Conservation (phyloP, 1,140 invertebrate genomes). For the Uloborus diversus region DNA sequence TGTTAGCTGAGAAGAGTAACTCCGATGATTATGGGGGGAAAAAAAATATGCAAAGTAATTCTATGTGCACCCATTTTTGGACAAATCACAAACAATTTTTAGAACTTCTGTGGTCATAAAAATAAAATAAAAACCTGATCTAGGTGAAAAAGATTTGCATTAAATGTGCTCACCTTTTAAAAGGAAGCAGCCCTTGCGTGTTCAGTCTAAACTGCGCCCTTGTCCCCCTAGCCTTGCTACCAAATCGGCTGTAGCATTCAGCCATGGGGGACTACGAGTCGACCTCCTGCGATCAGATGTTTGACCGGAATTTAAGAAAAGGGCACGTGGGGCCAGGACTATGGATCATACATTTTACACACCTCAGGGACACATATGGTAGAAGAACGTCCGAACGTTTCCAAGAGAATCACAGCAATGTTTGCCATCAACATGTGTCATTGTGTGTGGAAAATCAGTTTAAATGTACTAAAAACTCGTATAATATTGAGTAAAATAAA, state of each 20-base stretch:
- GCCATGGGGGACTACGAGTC: conserved; percentile 21
- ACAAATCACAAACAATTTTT: no score
- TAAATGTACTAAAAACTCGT: no score
- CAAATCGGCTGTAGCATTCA: conserved; percentile 13
- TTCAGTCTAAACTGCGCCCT: conserved; percentile 28
- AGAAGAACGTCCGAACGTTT: background rate
- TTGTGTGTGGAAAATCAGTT: no score
- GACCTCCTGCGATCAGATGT: background rate
- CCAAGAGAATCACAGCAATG: background rate
- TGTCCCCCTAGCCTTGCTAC: conserved; percentile 30
- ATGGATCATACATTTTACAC: background rate
- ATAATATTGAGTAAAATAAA: no score
- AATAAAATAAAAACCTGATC: no score
- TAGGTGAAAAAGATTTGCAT: no score
- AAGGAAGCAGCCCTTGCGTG: conserved; percentile 14
- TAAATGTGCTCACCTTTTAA: conserved; percentile 25
- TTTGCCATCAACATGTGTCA: no score
- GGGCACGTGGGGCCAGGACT: background rate
- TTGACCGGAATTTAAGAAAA: background rate
- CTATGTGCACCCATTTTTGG: no score
- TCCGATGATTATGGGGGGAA: no score
- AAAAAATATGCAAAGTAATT: no score
- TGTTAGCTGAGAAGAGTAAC: no score
- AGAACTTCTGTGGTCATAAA: no score
- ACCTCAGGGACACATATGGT: background rate